These are phyloP conservation scores for Leptopilina boulardi DNA, from an alignment of 1,140 invertebrate species.

Conservation along the genomic window DNA sequence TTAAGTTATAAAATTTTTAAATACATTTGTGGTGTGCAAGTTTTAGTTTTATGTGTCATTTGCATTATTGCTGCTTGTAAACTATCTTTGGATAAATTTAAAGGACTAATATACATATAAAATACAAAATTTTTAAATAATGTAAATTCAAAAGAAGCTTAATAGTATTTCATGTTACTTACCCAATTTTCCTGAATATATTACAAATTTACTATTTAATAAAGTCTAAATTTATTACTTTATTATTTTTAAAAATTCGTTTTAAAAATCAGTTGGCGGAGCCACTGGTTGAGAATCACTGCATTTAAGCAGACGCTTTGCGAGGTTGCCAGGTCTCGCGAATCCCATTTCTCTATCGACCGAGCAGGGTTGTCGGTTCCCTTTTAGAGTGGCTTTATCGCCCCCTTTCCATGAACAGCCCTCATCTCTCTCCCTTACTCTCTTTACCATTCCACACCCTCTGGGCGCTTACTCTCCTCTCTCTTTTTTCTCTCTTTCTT, in stretches of 20 bases:
- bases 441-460: conserved; percentile 41
- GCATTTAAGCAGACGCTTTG: conserved; percentile 74
- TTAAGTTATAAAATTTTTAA: too few relatives aligned
- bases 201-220: too few relatives aligned
- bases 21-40: too few relatives aligned
- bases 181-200: too few relatives aligned
- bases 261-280: too few relatives aligned
- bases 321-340: conserved; percentile 67
- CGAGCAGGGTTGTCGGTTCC: conserved; percentile 72
- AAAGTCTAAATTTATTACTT: too few relatives aligned
- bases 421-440: conserved; percentile 49
- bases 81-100: not conserved
- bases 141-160: too few relatives aligned
- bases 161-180: too few relatives aligned
- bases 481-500: conserved; percentile 38
- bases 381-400: conserved; percentile 69
- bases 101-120: not conserved
- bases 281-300: conserved; percentile 66
- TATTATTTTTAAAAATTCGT: too few relatives aligned
- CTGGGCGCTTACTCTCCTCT: not conserved
- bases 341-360: conserved; percentile 73
- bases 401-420: conserved; percentile 65
- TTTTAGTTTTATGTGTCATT: too few relatives aligned
- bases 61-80: conserved; percentile 23
- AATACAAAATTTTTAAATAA: too few relatives aligned